A percentile compares a stretch with the other conserved stretches of the same genome.
Conservation (phyloP, 2,888 invertebrate genomes). For the Meteorus cinctellus region DNA sequence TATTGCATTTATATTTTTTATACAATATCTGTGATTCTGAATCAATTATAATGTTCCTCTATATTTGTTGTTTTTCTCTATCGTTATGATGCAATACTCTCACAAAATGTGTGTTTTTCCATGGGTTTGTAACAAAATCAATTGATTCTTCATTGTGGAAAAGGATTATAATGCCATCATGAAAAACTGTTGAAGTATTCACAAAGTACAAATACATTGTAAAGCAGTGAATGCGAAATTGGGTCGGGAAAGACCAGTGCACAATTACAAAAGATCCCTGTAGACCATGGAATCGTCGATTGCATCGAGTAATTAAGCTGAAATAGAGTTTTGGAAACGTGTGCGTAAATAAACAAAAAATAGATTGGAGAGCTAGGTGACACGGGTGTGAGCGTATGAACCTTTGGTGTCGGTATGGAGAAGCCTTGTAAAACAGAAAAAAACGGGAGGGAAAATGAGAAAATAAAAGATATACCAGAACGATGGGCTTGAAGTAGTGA, state of each 20-base stretch:
- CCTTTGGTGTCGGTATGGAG: neutral
- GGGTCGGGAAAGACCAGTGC: neutral
- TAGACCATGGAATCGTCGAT: constrained; percentile 30
- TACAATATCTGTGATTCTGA: too few relatives aligned
- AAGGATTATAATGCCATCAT: neutral
- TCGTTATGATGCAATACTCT: too few relatives aligned
- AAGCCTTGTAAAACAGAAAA: neutral
- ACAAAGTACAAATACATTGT: neutral
- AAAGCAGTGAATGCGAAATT: neutral
- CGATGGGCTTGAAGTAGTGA: neutral
- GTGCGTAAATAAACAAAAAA: neutral
- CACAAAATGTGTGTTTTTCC: too few relatives aligned
- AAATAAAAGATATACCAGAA: neutral
- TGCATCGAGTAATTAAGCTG: constrained; percentile 32
- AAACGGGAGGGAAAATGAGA: constrained; percentile 1
- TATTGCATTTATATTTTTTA: too few relatives aligned
- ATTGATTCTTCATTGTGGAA: neutral
- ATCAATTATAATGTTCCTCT: too few relatives aligned
- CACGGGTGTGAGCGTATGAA: neutral
- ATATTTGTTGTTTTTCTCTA: too few relatives aligned
- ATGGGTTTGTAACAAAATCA: neutral
- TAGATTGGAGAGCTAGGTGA: neutral
- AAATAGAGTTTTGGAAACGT: constrained; percentile 13
- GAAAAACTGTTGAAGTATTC: neutral
- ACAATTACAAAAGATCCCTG: neutral